These are phyloP conservation scores for Wiebesia pumilae DNA, from an alignment of 1,140 invertebrate species.

Conservation along the genomic window DNA sequence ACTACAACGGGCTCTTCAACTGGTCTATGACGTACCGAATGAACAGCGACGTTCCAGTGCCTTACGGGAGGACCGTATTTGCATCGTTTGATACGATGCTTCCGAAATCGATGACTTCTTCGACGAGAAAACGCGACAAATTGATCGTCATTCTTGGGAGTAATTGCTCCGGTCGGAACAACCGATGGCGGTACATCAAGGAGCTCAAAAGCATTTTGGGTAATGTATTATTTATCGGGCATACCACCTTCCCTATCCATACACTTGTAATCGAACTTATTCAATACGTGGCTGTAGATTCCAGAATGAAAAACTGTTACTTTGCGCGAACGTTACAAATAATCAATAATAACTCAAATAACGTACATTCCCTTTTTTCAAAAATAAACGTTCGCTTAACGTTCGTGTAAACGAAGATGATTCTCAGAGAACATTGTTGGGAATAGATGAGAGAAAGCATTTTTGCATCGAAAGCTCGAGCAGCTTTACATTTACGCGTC, in stretches of 20 bases:
- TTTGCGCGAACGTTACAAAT: no score
- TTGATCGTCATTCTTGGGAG: constrained; percentile 79
- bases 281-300: no score
- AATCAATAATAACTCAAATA: no score
- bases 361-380: no score
- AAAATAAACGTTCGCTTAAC: no score
- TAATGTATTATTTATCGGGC: neutral
- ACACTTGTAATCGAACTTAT: neutral
- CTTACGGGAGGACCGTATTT: constrained; percentile 77
- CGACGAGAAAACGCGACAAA: constrained; percentile 54
- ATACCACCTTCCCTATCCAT: neutral
- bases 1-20: constrained; percentile 80
- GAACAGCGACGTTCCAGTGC: constrained; percentile 82
- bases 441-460: no score
- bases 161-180: constrained; percentile 77
- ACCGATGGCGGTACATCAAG: constrained; percentile 78
- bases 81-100: constrained; percentile 55
- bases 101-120: neutral
- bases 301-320: no score
- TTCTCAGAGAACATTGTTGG: no score
- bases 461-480: no score
- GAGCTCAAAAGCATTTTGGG: constrained; percentile 74
- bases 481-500: no score
- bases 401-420: no score
- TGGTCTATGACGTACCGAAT: constrained; percentile 86